These are phyloP conservation scores for Entomyzon cyanotis DNA, from an alignment of 2,113 vertebrate species.

Conservation along the genomic window DNA sequence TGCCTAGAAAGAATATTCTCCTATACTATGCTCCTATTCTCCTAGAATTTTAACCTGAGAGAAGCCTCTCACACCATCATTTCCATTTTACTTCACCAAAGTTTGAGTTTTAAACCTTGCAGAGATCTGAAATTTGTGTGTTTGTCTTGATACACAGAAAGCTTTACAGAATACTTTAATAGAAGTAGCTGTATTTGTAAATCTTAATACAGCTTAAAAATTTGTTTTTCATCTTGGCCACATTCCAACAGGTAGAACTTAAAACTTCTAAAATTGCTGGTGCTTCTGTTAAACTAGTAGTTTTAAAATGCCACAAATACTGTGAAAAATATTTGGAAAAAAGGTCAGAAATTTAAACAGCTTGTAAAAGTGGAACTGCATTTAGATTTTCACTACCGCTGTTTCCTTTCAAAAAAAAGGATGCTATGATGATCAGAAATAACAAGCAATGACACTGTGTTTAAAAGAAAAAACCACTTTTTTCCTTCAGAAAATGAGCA, in stretches of 20 bases:
- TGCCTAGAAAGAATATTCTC: neutral
- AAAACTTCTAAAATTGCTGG: neutral
- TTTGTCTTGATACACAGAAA: neutral
- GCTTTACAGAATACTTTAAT: neutral
- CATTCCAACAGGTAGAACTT: neutral
- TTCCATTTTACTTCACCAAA: neutral
- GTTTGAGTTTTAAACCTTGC: neutral
- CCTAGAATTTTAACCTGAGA: neutral
- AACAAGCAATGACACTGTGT: neutral
- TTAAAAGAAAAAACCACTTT: neutral
- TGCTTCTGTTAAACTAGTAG: neutral
- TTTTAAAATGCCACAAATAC: neutral
- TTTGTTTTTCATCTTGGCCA: neutral
- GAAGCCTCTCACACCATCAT: neutral
- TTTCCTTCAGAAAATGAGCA: neutral
- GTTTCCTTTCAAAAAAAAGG: neutral
- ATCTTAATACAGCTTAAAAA: neutral
- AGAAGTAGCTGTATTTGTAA: neutral
- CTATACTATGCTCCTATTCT: neutral
- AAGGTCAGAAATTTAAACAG: neutral
- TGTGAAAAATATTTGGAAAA: neutral
- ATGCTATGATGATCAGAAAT: neutral
- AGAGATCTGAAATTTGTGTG: neutral
- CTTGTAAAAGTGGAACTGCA: neutral
- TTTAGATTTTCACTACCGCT: neutral